Evolutionary conservation across 2,888 invertebrate genomes (phyloP).

Genomic region (Diarsia dahlii): DNA sequence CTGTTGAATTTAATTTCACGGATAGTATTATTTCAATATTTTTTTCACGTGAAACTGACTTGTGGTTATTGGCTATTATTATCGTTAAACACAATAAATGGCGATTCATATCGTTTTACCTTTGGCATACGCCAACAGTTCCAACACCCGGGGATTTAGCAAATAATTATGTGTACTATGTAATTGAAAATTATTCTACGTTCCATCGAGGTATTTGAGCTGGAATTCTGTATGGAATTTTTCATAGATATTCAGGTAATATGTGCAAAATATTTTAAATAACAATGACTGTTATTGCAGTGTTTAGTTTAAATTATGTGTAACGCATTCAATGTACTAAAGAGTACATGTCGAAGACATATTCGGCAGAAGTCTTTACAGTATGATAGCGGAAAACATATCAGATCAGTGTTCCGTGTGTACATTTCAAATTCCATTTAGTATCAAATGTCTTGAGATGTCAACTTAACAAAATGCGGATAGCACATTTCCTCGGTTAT

Average conservation of each 20-base stretch:
- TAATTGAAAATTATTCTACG: not conserved
- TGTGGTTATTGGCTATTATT: conserved; percentile 46
- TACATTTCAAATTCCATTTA: conserved; percentile 45
- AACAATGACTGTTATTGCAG: not conserved
- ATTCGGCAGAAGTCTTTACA: not conserved
- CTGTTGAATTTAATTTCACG: conserved; percentile 58
- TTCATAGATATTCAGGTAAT: not conserved
- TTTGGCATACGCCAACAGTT: not conserved
- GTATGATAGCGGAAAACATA: conserved; percentile 1
- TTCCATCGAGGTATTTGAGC: not conserved
- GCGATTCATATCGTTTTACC: conserved; percentile 12
- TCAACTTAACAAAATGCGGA: conserved; percentile 71
- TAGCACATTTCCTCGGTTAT: conserved; percentile 72
- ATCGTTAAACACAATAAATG: conserved; percentile 23
- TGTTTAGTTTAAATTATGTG: not conserved
- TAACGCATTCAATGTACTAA: not conserved
- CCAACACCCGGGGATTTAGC: not conserved
- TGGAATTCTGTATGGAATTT: not conserved
- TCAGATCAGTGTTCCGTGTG: conserved; percentile 15
- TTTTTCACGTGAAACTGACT: conserved; percentile 53
- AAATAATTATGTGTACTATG: not conserved
- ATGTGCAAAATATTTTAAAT: not conserved
- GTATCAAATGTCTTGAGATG: conserved; percentile 65
- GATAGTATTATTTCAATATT: conserved; percentile 57
- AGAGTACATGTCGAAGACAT: not conserved